Percentiles rank a stretch among this genome's conserved stretches.
phyloP scores from a whole-genome alignment of 2,888 invertebrate genomes.

The Ephialtes manifestator region DNA sequence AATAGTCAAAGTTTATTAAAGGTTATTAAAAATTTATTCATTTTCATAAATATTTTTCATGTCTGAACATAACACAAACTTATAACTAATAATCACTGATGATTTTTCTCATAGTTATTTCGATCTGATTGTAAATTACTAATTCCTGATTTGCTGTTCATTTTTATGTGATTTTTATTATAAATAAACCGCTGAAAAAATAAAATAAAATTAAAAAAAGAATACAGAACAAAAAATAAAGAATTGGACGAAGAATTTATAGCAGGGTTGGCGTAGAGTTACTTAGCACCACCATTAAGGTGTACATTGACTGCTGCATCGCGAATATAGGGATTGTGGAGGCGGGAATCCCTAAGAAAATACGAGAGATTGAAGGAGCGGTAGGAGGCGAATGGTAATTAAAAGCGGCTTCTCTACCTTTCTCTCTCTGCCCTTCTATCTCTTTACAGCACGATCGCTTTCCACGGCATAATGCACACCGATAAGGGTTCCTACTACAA shows the following conservation, averaged over 20 bases:
- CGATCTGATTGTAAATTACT: no score
- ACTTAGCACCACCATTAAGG: not conserved
- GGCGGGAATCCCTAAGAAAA: slow-evolving; percentile 2
- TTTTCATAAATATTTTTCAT: no score
- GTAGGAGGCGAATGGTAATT: slow-evolving; percentile 37
- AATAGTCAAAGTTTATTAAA: no score
- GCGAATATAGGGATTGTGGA: not conserved
- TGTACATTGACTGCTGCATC: not conserved
- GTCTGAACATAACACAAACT: no score
- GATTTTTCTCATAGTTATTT: no score
- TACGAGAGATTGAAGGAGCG: slow-evolving; percentile 12
- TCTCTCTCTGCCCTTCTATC: not conserved
- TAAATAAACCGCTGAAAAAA: not conserved
- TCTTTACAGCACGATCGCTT: slow-evolving; percentile 6
- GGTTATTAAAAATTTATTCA: no score
- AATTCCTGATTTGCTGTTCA: not conserved
- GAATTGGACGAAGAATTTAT: not conserved
- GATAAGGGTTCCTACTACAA: no score
- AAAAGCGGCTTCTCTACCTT: slow-evolving; percentile 12
- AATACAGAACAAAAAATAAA: not conserved
- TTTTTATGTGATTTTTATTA: not conserved
- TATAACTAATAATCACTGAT: no score
- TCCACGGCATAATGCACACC: slow-evolving; percentile 25
- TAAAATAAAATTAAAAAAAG: not conserved
- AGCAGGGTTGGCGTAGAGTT: not conserved